Evolutionary conservation across 2,797 vertebrate genomes (phyloP).

Genomic region (Bucorvus abyssinicus): DNA sequence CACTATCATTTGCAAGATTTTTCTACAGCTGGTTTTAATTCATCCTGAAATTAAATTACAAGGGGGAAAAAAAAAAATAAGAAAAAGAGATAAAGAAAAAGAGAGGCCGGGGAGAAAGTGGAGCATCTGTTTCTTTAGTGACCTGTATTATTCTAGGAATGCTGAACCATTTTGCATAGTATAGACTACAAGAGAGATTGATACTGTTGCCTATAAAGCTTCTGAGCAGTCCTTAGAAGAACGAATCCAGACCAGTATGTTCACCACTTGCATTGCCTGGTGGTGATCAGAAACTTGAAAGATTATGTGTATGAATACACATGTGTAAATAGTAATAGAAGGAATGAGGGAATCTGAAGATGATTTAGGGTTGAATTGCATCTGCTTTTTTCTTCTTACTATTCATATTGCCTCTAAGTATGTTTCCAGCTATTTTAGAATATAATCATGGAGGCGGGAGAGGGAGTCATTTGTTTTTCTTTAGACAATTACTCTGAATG

Average conservation of each 20-base stretch:
- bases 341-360: conserved; percentile 44
- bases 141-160: background rate
- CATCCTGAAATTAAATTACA: conserved; percentile 57
- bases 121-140: background rate
- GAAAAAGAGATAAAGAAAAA: background rate
- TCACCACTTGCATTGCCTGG: background rate
- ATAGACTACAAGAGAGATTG: background rate
- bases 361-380: conserved; percentile 60
- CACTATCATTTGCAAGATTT: conserved; percentile 37
- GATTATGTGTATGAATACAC: background rate
- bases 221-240: background rate
- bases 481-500: conserved; percentile 30
- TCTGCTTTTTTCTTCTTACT: conserved; percentile 4
- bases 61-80: background rate
- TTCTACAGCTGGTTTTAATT: conserved; percentile 49
- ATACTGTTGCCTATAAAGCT: background rate
- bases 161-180: background rate
- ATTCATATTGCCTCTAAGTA: background rate
- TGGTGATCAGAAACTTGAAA: conserved; percentile 11
- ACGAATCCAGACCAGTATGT: background rate
- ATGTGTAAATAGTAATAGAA: conserved; percentile 44
- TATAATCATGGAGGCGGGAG: background rate
- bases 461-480: background rate
- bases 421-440: conserved; percentile 39
- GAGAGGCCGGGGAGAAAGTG: background rate